Conservation (phyloP, 2,113 vertebrate genomes). For the Pipa parva region DNA sequence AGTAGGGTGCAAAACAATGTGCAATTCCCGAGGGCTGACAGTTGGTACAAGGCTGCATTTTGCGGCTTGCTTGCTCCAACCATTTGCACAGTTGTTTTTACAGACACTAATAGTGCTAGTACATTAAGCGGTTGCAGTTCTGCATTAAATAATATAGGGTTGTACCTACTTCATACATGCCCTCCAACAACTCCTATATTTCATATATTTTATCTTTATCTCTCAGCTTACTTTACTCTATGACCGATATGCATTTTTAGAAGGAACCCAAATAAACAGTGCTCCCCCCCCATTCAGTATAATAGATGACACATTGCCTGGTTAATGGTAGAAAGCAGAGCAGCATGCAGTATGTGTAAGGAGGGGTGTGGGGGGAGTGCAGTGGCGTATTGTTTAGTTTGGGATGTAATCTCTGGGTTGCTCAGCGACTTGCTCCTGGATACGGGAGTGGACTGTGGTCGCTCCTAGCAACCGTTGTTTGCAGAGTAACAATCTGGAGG, state of each 20-base stretch:
- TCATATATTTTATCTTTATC: background rate
- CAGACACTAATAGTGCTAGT: too few relatives aligned
- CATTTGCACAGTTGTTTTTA: too few relatives aligned
- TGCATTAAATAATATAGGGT: too few relatives aligned
- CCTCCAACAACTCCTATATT: too few relatives aligned
- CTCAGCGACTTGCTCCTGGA: conserved; percentile 85
- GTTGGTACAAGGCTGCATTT: too few relatives aligned
- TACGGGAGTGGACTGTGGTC: conserved; percentile 82
- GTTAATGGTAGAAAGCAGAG: conserved; percentile 47
- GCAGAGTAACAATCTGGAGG: conserved; percentile 88
- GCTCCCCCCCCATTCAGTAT: conserved; percentile 50
- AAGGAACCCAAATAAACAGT: conserved; percentile 61
- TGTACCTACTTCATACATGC: too few relatives aligned
- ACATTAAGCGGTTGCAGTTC: too few relatives aligned
- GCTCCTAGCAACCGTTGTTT: conserved; percentile 89
- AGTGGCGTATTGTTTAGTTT: conserved; percentile 94
- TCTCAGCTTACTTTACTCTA: background rate
- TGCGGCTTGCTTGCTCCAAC: too few relatives aligned
- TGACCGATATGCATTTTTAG: conserved; percentile 45
- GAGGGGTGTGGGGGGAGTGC: conserved; percentile 73
- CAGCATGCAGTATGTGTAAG: conserved; percentile 12
- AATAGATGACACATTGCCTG: conserved; percentile 87
- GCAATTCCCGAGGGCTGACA: too few relatives aligned
- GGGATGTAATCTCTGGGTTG: conserved; percentile 87
- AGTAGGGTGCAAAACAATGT: too few relatives aligned